Evolutionary conservation across 2,113 vertebrate genomes (phyloP).

Genomic region (Otus sunia): DNA sequence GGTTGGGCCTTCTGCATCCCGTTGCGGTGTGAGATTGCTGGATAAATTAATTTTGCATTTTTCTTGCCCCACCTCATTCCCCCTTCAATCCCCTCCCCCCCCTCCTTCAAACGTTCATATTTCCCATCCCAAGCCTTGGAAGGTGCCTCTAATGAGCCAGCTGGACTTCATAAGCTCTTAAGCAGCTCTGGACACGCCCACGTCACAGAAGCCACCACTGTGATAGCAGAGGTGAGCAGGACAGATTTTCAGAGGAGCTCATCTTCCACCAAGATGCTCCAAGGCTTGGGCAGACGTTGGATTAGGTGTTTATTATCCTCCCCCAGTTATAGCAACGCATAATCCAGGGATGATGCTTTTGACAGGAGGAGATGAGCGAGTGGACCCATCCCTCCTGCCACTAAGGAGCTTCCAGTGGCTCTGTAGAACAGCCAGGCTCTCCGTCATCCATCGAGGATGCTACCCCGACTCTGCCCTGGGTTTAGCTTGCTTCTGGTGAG

Average conservation of each 20-base stretch:
- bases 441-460: accelerated
- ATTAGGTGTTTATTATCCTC: constrained; percentile 43
- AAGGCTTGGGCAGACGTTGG: not conserved
- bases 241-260: constrained; percentile 52
- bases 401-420: not conserved
- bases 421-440: accelerated
- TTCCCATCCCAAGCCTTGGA: not conserved
- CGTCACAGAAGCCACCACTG: not conserved
- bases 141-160: constrained; percentile 6
- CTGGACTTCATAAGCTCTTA: constrained; percentile 39
- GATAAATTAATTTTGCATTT: not conserved
- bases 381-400: not conserved
- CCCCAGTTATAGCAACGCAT: constrained; percentile 25
- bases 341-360: constrained; percentile 60
- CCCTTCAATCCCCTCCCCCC: accelerated
- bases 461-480: not conserved
- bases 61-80: not conserved
- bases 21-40: accelerated
- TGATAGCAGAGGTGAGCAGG: not conserved
- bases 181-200: constrained; percentile 4
- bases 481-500: not conserved
- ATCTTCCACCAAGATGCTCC: not conserved
- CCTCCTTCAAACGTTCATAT: not conserved
- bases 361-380: constrained; percentile 31
- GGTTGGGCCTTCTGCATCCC: not conserved